Evolutionary conservation across 2,888 invertebrate species (phyloP), one percentile per base, ranked within the genome.

Genomic region (Agrotis clavis): DNA sequence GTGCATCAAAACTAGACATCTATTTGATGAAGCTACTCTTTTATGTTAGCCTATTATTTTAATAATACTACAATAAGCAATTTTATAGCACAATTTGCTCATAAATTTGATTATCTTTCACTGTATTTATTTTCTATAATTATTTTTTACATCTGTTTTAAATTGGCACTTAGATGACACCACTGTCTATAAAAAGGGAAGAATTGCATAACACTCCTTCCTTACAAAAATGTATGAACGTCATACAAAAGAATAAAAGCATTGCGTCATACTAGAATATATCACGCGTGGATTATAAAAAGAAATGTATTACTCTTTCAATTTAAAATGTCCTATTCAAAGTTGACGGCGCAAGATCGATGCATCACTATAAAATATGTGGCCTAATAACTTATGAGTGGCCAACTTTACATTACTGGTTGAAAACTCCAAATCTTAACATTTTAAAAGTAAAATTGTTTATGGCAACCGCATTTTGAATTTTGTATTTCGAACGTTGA

Each of bases 281-380:
- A 90, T 90, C 89, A 86, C 89, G 88, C 89, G 90, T 91, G 91
- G 85, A 86, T 90, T 88, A 88, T 86, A 90, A 88, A 87, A 89
- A 90, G 86, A 87, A 88, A 87, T 83, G 84, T 90, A 91, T 90
- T 88, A 92, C 89, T 89, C 92, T 90, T 91, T 90, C 91, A 90
- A 91, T 91, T 93, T 90, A 73, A 90, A 92, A 91, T 91, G 91
- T 89, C 88, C 92, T 91, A 92, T 94, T 93, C 93, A 93, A 87
- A 90, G 87, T 79, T 84, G 87, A 90, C 89, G 87, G 82, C 84
- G 63, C 76, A 85, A 92, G 93, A 94, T 93, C 92, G 92, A 94
- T 94, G 94, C 87, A 90, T 91, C 90, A 90, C 89, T 90, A 90
- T 90, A 90, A 92, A 92, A 92, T 92, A 91, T 92, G 90, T 91